Base-by-base conservation (phyloP, 1,140 invertebrate genomes). In the Aphaenogaster floridana region DNA sequence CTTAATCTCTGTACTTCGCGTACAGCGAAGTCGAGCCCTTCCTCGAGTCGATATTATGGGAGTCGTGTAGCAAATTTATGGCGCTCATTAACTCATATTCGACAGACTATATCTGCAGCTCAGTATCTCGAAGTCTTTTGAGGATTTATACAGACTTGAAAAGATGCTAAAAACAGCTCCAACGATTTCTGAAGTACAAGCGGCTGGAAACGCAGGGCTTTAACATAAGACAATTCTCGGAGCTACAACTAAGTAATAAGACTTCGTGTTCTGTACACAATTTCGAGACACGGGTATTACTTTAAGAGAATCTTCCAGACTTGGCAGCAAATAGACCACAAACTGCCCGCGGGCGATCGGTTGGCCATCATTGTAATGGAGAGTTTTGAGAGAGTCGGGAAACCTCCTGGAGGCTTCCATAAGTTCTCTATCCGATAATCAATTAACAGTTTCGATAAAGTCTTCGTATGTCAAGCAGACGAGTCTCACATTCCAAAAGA, bases 261-360 rank as follows among this genome's bases (percentile, higher is more conserved):
- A 71, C 48, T 69, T 17, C 36, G 15, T 13, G 13, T 69, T 69
- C 34, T 34, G 3, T 68, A 64, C n/a, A 54, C 8, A 69, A 66
- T 57, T 52, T 52, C 7, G n/a, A 54, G n/a, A 34, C 7, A 13
- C n/a, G 34, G 15, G 1, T 42, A 42, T 81, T 69, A 69, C 45
- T n/a, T 52, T 17, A 42, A 54, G 3, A 45, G 50, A 42, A 68
- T n/a, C 61, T 66, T 54, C 34, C 4, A 80, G 48, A 15, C n/a
- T 69, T 21, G 7, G 61, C 45, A 78, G 50, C n/a, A 63, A 15
- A 45, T 48, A 68, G 42, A 80, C 78, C 36, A 34, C 78, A 68
- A 80, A 69, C 39, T 21, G 63, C 63, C 78, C 45, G 63, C 78
- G 17, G 63, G 13, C 78, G 7, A 69, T 69, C 78, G 17, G 42